Conservation (phyloP, 2,113 vertebrate species). For the Phoenicopterus ruber region DNA sequence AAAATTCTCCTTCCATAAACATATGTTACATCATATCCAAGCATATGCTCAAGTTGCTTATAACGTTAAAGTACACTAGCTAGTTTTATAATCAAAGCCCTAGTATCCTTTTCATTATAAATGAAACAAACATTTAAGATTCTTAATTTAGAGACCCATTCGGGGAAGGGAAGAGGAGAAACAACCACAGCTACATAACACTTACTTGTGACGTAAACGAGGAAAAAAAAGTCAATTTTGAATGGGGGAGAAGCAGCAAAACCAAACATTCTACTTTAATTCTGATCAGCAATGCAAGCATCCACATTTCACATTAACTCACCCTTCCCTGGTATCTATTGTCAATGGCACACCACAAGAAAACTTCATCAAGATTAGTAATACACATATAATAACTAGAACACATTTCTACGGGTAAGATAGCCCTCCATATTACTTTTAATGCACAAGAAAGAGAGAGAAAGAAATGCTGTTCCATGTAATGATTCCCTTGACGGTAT, state of each 20-base stretch:
- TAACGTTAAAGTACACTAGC: background rate
- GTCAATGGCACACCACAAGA: background rate
- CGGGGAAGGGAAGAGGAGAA: background rate
- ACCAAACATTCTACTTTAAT: background rate
- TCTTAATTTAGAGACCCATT: background rate
- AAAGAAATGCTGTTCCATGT: background rate
- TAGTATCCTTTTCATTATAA: background rate
- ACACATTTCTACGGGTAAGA: background rate
- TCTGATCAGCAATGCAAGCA: background rate
- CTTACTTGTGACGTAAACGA: background rate
- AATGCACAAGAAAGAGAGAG: background rate
- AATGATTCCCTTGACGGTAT: background rate
- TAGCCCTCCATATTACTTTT: background rate
- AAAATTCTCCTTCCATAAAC: background rate
- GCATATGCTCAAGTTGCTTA: background rate
- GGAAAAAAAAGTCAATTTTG: background rate
- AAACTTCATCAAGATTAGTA: background rate
- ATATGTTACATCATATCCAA: background rate
- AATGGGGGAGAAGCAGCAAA: background rate
- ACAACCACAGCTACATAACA: background rate
- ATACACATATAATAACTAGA: background rate
- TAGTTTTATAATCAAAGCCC: background rate
- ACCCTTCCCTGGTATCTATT: background rate
- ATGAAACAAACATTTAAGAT: background rate
- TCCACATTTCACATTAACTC: background rate